phyloP scores from a whole-genome alignment of 2,888 invertebrate species.

The Beris chalybata region DNA sequence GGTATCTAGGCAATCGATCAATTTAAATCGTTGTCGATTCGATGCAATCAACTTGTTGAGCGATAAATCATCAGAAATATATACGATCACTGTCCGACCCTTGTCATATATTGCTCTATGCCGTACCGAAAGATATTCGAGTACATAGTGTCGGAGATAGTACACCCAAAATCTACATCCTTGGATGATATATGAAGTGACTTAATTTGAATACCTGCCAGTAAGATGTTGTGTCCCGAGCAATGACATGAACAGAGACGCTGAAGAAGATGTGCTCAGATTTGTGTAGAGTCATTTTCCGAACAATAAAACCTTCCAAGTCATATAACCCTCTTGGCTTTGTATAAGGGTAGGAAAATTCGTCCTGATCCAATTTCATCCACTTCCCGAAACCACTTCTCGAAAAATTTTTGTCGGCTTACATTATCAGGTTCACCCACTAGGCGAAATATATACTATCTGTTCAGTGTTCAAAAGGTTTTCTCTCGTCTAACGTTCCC shows the following conservation, averaged over 20 bases:
- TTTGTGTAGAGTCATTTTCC: too few species aligned
- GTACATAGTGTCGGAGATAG: background rate
- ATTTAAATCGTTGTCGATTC: conserved; percentile 27
- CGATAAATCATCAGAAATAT: conserved; percentile 25
- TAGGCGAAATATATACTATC: too few species aligned
- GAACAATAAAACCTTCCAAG: too few species aligned
- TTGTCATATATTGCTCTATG: conserved; percentile 5
- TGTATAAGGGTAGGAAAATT: too few species aligned
- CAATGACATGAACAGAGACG: background rate
- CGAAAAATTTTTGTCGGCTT: too few species aligned
- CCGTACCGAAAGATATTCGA: background rate
- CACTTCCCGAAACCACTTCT: too few species aligned
- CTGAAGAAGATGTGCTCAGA: too few species aligned
- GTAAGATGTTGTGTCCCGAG: conserved; percentile 4
- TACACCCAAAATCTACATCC: background rate
- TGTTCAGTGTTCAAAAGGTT: too few species aligned
- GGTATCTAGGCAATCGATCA: conserved; percentile 20
- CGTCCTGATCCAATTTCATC: too few species aligned
- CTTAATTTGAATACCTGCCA: conserved; percentile 19
- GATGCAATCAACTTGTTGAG: conserved; percentile 30
- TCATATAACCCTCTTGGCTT: too few species aligned
- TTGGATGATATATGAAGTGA: conserved; percentile 17
- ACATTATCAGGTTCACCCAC: too few species aligned
- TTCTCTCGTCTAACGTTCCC: too few species aligned
- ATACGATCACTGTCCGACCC: conserved; percentile 22